phyloP scores from a whole-genome alignment of 2,113 vertebrate species.

The Macquaria ambigua region DNA sequence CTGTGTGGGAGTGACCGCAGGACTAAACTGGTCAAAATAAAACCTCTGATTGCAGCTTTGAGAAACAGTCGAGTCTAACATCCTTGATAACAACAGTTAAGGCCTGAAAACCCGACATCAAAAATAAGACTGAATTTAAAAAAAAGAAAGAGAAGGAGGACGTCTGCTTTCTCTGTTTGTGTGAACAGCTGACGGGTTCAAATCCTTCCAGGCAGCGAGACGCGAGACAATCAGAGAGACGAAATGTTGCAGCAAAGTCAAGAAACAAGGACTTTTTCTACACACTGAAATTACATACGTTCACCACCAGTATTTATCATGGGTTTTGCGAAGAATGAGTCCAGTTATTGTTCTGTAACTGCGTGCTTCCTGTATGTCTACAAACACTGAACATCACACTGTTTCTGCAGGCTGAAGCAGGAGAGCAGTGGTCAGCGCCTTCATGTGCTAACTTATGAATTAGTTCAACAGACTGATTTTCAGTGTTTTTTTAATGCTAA shows the following conservation, averaged over 20 bases:
- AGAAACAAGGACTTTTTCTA: not conserved
- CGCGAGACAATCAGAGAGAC: constrained; percentile 16
- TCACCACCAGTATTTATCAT: too few relatives aligned
- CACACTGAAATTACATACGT: too few relatives aligned
- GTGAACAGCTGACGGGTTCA: constrained; percentile 46
- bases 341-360: too few relatives aligned
- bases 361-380: too few relatives aligned
- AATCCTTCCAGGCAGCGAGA: constrained; percentile 32
- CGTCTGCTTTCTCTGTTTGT: constrained; percentile 35
- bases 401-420: too few relatives aligned
- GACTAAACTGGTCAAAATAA: constrained; percentile 31
- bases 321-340: too few relatives aligned
- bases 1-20: constrained; percentile 58
- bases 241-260: not conserved
- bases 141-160: not conserved
- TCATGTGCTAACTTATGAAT: too few relatives aligned
- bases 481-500: too few relatives aligned
- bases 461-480: too few relatives aligned
- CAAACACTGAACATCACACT: too few relatives aligned
- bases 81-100: constrained; percentile 58
- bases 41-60: constrained; percentile 68
- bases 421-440: too few relatives aligned
- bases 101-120: constrained; percentile 15
- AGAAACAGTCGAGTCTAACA: constrained; percentile 36
- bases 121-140: constrained; percentile 28